A percentile compares a stretch with the other conserved stretches of the same genome.
phyloP scores from a whole-genome alignment of 1,140 invertebrate species.

The Bombus balteatus region DNA sequence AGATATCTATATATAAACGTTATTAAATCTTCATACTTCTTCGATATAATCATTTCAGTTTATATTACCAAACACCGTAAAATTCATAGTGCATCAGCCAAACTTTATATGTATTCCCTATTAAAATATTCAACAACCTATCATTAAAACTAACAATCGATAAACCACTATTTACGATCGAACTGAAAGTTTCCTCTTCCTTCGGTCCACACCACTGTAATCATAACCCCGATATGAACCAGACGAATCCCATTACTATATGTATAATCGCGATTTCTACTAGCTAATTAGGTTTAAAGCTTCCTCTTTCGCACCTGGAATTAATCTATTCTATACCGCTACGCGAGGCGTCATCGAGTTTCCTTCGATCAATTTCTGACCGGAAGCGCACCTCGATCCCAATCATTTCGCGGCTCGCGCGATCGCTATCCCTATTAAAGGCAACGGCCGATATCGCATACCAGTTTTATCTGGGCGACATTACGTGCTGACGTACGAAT shows the following conservation, averaged over 20 bases:
- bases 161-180: neutral
- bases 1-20: neutral
- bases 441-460: slow-evolving; percentile 51
- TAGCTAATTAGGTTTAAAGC: slow-evolving; percentile 20
- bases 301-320: slow-evolving; percentile 9
- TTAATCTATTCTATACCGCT: slow-evolving; percentile 21
- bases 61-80: neutral
- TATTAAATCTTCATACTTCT: neutral
- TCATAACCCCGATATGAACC: neutral
- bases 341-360: neutral
- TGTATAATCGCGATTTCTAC: neutral
- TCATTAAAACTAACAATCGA: neutral
- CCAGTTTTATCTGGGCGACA: slow-evolving; percentile 64
- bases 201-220: neutral
- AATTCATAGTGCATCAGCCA: neutral
- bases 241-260: neutral
- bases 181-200: neutral
- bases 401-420: neutral
- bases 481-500: slow-evolving; percentile 49
- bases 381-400: slow-evolving; percentile 24
- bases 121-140: neutral
- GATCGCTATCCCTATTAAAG: slow-evolving; percentile 42
- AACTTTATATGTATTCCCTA: neutral
- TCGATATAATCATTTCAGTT: neutral
- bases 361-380: slow-evolving; percentile 28